Evolutionary conservation across 53 echinoderm and acorn worm species (phyloP), one percentile per base, ranked within the genome.

Genomic region (Hippasteria phrygiana): DNA sequence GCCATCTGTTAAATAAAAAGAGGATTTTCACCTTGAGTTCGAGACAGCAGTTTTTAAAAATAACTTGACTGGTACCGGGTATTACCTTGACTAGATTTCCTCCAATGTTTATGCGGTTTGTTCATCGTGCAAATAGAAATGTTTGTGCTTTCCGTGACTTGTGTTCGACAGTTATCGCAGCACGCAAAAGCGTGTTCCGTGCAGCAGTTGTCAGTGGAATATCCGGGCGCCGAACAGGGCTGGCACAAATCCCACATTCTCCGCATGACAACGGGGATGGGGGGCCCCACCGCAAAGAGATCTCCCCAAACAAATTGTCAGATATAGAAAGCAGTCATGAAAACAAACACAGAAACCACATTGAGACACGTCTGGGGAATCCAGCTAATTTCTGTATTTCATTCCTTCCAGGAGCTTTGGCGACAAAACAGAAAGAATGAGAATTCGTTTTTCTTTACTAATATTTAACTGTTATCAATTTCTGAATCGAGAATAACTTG

Each of bases 191-290:
- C 59, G 59, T 59, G 59, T 59, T 59, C 59, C 17, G 18, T 24
- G 16, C n/a, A 26, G 14, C 34, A 34, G 9, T 66, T 66, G 72
- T 5, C 41, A 40, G 40, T 1, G 20, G 39, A 64, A 80, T 43
- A 55, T 64, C 81, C 63, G 56, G 62, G 45, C 64, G 24, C 38
- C 45, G 34, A 46, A 35, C 43, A 42, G 20, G 28, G 24, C 63
- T 80, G 81, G 81, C 81, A 80, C 55, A 42, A 24, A 37, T 62
- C 62, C 64, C 29, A 80, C 81, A 80, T 80, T 80, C 81, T 22
- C 81, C 18, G 43, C 54, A 40, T 80, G 40, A 42, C 39, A 43
- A 28, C 4, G 18, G 1, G 81, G 81, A 43, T 20, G 10, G 81
- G 81, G 80, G 81, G 62, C 38, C 81, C 37, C 5, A 11, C 4